A percentile compares a stretch with the other conserved stretches of the same genome.
phyloP scores from a whole-genome alignment of 2,113 vertebrate genomes.

The Macaca mulatta region DNA sequence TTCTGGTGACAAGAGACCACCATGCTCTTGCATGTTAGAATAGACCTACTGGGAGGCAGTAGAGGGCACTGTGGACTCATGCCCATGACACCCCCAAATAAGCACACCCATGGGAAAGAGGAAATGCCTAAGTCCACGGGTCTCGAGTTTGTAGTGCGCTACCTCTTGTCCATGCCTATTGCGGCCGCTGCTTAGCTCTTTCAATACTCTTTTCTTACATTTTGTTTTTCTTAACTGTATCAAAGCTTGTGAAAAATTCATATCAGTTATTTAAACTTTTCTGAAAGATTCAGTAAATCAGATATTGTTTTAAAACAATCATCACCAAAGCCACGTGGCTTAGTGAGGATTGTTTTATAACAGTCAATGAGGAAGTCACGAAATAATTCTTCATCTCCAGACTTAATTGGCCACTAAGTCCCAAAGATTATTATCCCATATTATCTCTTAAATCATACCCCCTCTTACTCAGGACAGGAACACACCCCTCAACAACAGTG shows the following conservation, averaged over 20 bases:
- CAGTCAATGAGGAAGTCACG: background rate
- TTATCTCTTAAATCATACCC: background rate
- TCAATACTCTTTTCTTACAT: background rate
- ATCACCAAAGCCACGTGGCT: background rate
- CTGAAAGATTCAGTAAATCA: background rate
- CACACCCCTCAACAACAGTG: background rate
- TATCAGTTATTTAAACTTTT: background rate
- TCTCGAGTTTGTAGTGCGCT: background rate
- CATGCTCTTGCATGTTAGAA: background rate
- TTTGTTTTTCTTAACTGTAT: background rate
- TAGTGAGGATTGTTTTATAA: background rate
- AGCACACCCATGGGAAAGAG: background rate
- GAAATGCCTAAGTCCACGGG: background rate
- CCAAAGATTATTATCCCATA: background rate
- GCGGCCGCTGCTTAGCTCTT: background rate
- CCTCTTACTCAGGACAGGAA: background rate
- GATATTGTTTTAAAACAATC: background rate
- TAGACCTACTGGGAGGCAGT: background rate
- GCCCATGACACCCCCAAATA: background rate
- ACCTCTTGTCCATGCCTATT: background rate
- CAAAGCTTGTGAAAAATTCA: background rate
- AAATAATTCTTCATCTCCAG: background rate
- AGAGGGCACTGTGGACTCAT: conserved; percentile 28
- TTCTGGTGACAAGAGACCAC: background rate
- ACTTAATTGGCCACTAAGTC: background rate